These are phyloP conservation scores for Lasius fuliginosus DNA, from an alignment of 2,888 invertebrate species.

Conservation along the genomic window DNA sequence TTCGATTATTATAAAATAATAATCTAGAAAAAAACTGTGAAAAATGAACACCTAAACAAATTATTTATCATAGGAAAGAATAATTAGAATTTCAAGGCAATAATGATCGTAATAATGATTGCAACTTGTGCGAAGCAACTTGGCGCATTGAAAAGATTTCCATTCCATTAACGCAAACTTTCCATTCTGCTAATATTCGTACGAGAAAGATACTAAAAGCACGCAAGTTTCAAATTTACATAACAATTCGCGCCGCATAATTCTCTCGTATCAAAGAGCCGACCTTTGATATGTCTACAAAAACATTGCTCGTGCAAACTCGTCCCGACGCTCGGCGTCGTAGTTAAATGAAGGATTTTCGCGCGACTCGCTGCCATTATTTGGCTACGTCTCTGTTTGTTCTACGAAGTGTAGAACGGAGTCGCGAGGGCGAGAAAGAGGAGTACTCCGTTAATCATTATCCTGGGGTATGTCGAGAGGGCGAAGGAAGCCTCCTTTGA, in stretches of 20 bases:
- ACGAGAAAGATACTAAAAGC: background rate
- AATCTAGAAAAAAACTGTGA: background rate
- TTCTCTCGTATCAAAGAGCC: background rate
- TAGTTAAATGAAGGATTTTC: constrained; percentile 43
- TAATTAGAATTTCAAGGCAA: background rate
- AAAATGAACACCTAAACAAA: background rate
- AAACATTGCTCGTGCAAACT: constrained; percentile 16
- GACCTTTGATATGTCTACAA: background rate
- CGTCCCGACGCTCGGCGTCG: constrained; percentile 13
- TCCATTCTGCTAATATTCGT: constrained; percentile 18
- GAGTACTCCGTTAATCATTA: constrained; percentile 78
- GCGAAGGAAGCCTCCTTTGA: constrained; percentile 81
- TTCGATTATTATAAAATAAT: too few relatives aligned
- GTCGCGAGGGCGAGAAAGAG: constrained; percentile 73
- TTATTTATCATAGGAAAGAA: background rate
- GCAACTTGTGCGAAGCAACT: constrained; percentile 8
- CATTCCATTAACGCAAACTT: background rate
- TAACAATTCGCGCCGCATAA: constrained; percentile 33
- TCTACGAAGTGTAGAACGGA: constrained; percentile 49
- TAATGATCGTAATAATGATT: background rate
- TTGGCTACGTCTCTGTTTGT: constrained; percentile 71
- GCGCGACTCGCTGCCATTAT: constrained; percentile 54
- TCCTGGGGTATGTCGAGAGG: constrained; percentile 77
- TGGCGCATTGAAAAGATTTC: background rate
- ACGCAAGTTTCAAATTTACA: constrained; percentile 19